phyloP scores from a whole-genome alignment of 2,113 vertebrate species.

The Sterna hirundo region DNA sequence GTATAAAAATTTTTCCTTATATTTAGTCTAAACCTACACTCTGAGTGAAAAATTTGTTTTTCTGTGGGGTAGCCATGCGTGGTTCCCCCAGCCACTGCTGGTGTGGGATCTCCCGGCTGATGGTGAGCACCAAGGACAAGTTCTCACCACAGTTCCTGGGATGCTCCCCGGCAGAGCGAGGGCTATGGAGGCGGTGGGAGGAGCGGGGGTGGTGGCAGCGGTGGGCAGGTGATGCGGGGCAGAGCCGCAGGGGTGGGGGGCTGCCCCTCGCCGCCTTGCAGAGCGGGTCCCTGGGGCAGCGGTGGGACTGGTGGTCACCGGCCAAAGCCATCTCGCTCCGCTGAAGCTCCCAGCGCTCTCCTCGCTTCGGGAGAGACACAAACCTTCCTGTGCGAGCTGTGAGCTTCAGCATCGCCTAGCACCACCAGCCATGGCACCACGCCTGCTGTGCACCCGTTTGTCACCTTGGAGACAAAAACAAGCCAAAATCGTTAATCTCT shows the following conservation, averaged over 20 bases:
- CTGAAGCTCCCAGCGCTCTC: neutral
- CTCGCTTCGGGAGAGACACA: neutral
- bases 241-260: accelerated
- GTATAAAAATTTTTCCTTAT: neutral
- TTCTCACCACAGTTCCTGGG: neutral
- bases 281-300: accelerated
- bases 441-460: neutral
- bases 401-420: neutral
- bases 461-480: neutral
- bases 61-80: accelerated
- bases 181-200: neutral
- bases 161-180: no score
- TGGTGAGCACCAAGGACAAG: neutral
- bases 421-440: neutral
- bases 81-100: neutral
- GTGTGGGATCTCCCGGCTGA: accelerated
- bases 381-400: neutral
- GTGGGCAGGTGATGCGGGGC: neutral
- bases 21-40: neutral
- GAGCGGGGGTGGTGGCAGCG: neutral
- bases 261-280: accelerated
- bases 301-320: accelerated
- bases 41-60: neutral
- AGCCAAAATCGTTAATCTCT: neutral
- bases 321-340: accelerated